Conservation (phyloP, 2,888 invertebrate species). For the Cinara cedri region DNA sequence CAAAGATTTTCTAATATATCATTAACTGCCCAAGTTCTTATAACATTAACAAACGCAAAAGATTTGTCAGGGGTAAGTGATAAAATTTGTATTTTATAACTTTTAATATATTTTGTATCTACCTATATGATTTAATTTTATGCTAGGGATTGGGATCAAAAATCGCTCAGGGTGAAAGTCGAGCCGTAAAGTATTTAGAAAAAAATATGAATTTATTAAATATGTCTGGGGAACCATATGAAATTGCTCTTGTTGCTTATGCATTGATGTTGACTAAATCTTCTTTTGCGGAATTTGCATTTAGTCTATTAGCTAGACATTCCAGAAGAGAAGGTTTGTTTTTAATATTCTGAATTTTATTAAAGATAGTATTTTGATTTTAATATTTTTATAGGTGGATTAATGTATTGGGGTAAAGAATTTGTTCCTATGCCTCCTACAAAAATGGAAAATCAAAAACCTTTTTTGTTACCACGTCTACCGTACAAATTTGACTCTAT, state of each 20-base stretch:
- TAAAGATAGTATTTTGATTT: neutral
- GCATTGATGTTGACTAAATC: constrained; percentile 83
- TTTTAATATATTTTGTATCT: constrained; percentile 25
- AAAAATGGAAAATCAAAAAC: constrained; percentile 89
- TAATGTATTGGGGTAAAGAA: constrained; percentile 85
- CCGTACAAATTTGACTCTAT: constrained; percentile 88
- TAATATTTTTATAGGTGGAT: constrained; percentile 68
- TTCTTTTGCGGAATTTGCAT: constrained; percentile 84
- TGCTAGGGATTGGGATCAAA: constrained; percentile 73
- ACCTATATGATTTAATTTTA: constrained; percentile 41
- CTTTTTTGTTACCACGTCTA: constrained; percentile 84
- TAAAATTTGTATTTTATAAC: constrained; percentile 46
- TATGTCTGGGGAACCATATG: constrained; percentile 77
- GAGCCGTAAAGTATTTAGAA: constrained; percentile 81
- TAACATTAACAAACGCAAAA: constrained; percentile 82
- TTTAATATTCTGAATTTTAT: constrained; percentile 21
- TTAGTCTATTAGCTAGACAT: constrained; percentile 72
- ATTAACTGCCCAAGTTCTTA: constrained; percentile 90
- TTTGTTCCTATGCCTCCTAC: constrained; percentile 79
- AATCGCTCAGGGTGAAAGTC: constrained; percentile 72
- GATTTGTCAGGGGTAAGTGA: constrained; percentile 72
- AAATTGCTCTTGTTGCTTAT: constrained; percentile 87
- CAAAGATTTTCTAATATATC: constrained; percentile 72
- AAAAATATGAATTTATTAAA: constrained; percentile 78
- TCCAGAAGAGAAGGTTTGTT: constrained; percentile 71